Base-by-base conservation (phyloP, 1,140 invertebrate genomes). In the Sinonovacula constricta region DNA sequence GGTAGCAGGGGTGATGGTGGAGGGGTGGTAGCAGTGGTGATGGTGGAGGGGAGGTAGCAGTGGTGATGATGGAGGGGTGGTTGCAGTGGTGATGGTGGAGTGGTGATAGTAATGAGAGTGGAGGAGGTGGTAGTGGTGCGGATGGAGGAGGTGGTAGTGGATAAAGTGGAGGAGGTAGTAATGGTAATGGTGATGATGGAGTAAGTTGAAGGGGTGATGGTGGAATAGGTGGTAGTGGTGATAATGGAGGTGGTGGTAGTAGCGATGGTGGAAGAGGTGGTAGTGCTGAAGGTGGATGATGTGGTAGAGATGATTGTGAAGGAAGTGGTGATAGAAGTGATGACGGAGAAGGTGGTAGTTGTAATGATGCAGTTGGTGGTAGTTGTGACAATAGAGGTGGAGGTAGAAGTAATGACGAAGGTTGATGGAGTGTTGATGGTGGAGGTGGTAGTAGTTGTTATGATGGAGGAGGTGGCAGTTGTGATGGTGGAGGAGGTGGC, bases 101-200 rank as follows among this genome's bases (percentile, higher is more conserved):
- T 5, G 7, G 24, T 63, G 60, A 63, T 63, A 24, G 33, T 63
- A 24, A 63, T 63, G 60, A 36, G 12, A 24, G 24, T 63, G 28
- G 10, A 30, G 10, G 24, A 30, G 28, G 33, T 63, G 60, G 33
- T 63, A 24, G 7, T 30, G 12, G 33, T 63, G 28, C 5, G 5
- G 28, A 63, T 63, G 60, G 33, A 30, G 12, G 10, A n/a, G n/a
- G n/a, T 63, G 12, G 33, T 63, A 31, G 33, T 63, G 12, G 33
- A 30, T 22, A 36, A 30, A 7, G 10, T 63, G 60, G 33, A 30
- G 60, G 33, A 30, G 60, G 33, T 31, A 24, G 7, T 63, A 24
- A 36, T 63, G 60, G 33, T 63, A 24, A 30, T 63, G 60, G 33
- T 63, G 60, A 63, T 63, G 60, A 31, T 63, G 28, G 15, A 26